Percentiles rank a stretch among this genome's conserved stretches.
Evolutionary conservation across 2,888 invertebrate genomes (phyloP).

Genomic region (Rhagonycha lutea): DNA sequence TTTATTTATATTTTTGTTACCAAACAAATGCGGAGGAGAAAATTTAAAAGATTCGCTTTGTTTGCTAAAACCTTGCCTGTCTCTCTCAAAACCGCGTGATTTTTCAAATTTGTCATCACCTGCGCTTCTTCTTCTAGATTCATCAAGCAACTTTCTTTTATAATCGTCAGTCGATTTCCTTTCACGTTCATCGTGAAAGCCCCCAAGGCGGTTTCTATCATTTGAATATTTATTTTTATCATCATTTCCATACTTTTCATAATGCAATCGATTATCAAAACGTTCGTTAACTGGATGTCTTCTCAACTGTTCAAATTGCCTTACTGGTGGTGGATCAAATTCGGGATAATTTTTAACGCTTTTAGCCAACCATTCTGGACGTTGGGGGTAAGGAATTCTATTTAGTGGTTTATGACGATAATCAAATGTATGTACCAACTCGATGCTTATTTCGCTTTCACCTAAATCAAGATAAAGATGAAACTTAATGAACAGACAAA

Average conservation of each 20-base stretch:
- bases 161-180: slow-evolving; percentile 41
- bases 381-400: slow-evolving; percentile 52
- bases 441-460: slow-evolving; percentile 59
- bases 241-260: slow-evolving; percentile 11
- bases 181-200: slow-evolving; percentile 32
- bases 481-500: not conserved
- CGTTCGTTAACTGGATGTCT: slow-evolving; percentile 24
- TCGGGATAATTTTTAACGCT: slow-evolving; percentile 47
- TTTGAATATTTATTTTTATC: slow-evolving; percentile 5
- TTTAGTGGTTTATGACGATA: slow-evolving; percentile 66
- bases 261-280: slow-evolving; percentile 12
- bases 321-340: slow-evolving; percentile 45
- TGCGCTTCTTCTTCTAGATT: not conserved
- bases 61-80: not conserved
- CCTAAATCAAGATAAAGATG: slow-evolving; percentile 35
- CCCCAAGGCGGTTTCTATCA: slow-evolving; percentile 15
- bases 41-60: not conserved
- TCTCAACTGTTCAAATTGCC: slow-evolving; percentile 33
- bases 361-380: slow-evolving; percentile 50
- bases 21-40: not conserved
- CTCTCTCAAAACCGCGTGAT: not conserved
- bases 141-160: slow-evolving; percentile 22
- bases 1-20: not conserved
- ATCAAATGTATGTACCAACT: slow-evolving; percentile 71
- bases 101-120: not conserved